Percentiles rank a stretch among this genome's conserved stretches.
These are phyloP conservation scores for Thymelicus lineola DNA, from an alignment of 2,888 invertebrate species.

Conservation along the genomic window DNA sequence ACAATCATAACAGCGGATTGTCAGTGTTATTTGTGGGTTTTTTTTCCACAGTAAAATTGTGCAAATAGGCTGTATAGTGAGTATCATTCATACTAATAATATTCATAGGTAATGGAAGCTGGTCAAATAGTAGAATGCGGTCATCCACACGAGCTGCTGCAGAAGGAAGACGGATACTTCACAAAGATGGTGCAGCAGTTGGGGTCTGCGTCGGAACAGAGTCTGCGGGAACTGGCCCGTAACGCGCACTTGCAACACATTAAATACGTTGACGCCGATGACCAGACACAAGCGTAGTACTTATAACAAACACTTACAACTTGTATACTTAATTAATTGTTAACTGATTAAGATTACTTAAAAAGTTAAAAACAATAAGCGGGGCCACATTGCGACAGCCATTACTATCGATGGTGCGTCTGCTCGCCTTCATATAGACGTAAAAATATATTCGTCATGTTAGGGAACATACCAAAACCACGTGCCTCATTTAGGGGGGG, in stretches of 20 bases:
- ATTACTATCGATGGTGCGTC: no score
- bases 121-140: conserved; percentile 89
- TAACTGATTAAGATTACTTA: background rate
- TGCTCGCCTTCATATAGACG: no score
- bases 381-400: background rate
- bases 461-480: no score
- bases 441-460: background rate
- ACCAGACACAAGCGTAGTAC: conserved; percentile 49
- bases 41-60: no score
- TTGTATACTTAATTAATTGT: background rate
- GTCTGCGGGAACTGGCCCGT: conserved; percentile 70
- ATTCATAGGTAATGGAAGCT: conserved; percentile 83
- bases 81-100: background rate
- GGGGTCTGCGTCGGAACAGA: conserved; percentile 79
- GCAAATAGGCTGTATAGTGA: no score
- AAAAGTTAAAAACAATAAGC: background rate
- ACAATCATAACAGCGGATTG: no score
- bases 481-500: no score
- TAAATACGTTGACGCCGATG: conserved; percentile 74
- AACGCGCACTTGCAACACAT: conserved; percentile 72
- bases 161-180: conserved; percentile 83
- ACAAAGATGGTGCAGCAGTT: conserved; percentile 87
- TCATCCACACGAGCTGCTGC: conserved; percentile 87
- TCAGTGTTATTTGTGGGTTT: no score
- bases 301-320: conserved; percentile 22